Conservation (phyloP, 2,888 invertebrate species). For the Galerucella pusilla region DNA sequence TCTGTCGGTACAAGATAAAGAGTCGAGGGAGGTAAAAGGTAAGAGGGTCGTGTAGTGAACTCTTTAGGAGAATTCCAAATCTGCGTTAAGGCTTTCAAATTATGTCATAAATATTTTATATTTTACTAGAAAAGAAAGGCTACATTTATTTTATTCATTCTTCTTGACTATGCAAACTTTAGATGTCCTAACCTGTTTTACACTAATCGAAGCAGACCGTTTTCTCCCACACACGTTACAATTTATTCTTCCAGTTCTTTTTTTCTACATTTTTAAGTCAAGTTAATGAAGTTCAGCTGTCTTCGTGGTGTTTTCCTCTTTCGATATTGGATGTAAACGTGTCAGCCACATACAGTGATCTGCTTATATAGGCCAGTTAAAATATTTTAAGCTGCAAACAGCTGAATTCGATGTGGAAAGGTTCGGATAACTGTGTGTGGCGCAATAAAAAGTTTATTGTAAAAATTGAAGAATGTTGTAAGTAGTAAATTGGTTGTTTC, state of each 20-base stretch:
- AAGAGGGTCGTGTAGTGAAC: slow-evolving; percentile 8
- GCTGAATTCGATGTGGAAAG: background rate
- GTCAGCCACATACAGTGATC: slow-evolving; percentile 53
- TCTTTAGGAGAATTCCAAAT: slow-evolving; percentile 12
- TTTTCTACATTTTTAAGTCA: slow-evolving; percentile 18
- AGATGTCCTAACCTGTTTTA: background rate
- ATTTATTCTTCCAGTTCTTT: slow-evolving; percentile 6
- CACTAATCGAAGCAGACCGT: background rate
- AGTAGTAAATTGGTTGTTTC: background rate
- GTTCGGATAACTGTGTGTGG: background rate
- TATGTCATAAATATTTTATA: too few species aligned
- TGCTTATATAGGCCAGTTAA: slow-evolving; percentile 15
- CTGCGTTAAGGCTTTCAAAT: too few species aligned
- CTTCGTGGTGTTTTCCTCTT: slow-evolving; percentile 40
- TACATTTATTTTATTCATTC: too few species aligned
- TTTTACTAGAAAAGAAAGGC: background rate
- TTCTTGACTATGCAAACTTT: too few species aligned
- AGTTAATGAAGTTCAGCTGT: slow-evolving; percentile 34
- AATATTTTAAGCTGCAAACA: background rate
- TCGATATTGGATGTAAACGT: slow-evolving; percentile 55
- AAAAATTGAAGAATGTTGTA: background rate
- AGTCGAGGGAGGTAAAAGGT: background rate
- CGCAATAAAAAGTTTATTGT: background rate
- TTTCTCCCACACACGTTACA: slow-evolving; percentile 15
- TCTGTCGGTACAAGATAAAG: slow-evolving; percentile 43